Base-by-base conservation (phyloP, 1,140 invertebrate species). In the Globodera ellingtonae region DNA sequence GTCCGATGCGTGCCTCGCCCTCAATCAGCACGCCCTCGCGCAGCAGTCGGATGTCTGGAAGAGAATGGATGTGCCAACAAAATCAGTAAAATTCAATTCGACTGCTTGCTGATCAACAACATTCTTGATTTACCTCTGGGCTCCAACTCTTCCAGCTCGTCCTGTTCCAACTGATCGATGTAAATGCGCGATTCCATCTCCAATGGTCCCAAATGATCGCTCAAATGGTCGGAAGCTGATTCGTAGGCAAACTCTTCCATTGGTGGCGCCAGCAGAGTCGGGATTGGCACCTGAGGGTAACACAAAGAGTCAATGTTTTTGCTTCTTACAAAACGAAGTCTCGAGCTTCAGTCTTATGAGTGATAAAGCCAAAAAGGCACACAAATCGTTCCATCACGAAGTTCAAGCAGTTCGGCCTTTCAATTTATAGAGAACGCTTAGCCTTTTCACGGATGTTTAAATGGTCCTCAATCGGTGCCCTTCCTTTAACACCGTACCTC, bases 11-110 rank as follows among this genome's bases (percentile, higher is more conserved):
- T 15, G 77, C 52, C 21, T 52, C 74, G 77, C 82, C 84, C 44
- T 82, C 81, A 66, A 84, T 83, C 18, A 62, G 52, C 15, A 71
- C 52, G 6, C 84, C 84, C 47, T 84, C 84, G 8, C 82, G 85
- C 24, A 83, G 52, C 21, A 84, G 72, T 70, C 71, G 76, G 48
- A 84, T 84, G 21, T 82, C 79, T 62, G 56, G 0, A 62, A 13
- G 50, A 52, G 10, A 52, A 52, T 52, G 50, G 7, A 9, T 35
- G 21, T 72, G 72, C n/a, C n/a, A 59, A 72, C 2, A n/a, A 24
- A 24, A 66, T 35, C 35, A 35, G 35, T 35, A 35, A 52, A 15
- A 15, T 15, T 50, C 69, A 10, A 10, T 46, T 7, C 2, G 1
- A 10, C 69, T 46, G 4, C 13, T 50, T 18, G 47, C 78, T 84